A percentile compares a stretch with the other conserved stretches of the same genome.
Conservation (phyloP, 2,797 vertebrate genomes). For the Sebastolobus alascanus region DNA sequence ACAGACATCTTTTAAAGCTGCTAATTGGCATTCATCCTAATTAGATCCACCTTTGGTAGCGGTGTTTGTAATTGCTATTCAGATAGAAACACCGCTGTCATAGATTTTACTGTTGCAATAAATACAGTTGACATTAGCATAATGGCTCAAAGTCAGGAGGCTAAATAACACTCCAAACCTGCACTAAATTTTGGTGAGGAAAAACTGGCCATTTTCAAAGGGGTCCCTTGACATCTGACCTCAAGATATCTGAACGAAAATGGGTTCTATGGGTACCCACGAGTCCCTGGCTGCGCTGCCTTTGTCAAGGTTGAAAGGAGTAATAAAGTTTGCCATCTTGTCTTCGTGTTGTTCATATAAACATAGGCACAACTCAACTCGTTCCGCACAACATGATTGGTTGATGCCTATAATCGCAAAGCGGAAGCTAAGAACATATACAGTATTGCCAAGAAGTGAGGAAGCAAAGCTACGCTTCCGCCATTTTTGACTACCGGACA, state of each 20-base stretch:
- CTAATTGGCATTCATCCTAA: conserved; percentile 66
- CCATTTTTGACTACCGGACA: too few species aligned
- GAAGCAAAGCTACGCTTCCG: too few species aligned
- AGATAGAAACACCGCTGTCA: conserved; percentile 53
- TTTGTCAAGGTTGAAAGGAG: background rate
- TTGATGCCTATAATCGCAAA: background rate
- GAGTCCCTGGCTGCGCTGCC: background rate
- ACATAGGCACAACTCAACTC: background rate
- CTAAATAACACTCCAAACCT: too few species aligned
- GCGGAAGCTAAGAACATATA: too few species aligned
- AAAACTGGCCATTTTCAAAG: too few species aligned
- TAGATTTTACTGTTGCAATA: conserved; percentile 57
- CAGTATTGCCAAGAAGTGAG: too few species aligned
- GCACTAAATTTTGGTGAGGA: too few species aligned
- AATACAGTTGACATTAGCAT: conserved; percentile 63
- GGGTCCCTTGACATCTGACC: too few species aligned
- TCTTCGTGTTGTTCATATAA: background rate
- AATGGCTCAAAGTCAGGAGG: conserved; percentile 63
- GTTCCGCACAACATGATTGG: background rate
- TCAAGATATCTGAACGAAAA: too few species aligned
- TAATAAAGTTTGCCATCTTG: background rate
- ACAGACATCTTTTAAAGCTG: conserved; percentile 27
- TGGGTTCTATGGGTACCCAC: too few species aligned
- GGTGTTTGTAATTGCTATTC: conserved; percentile 60
- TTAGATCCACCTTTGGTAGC: conserved; percentile 49